Evolutionary conservation across 2,888 invertebrate species (phyloP).

Genomic region (Caenorhabditis sp.): DNA sequence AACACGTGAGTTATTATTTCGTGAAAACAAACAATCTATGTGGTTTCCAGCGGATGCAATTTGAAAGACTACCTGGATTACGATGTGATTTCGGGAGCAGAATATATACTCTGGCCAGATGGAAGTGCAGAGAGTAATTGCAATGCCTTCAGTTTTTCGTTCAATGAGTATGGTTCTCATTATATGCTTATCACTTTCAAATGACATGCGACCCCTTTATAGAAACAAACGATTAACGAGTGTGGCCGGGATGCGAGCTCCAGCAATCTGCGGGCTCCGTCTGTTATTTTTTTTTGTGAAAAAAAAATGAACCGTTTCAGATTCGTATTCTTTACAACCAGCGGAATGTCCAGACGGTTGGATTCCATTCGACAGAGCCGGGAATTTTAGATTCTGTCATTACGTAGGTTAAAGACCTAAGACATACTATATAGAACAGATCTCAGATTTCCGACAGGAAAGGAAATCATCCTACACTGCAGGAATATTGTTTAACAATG

Average conservation of each 20-base stretch:
- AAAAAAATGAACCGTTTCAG: too few relatives aligned
- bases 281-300: too few relatives aligned
- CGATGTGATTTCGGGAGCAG: background rate
- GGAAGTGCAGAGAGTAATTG: too few relatives aligned
- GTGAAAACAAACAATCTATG: too few relatives aligned
- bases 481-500: too few relatives aligned
- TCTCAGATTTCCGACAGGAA: too few relatives aligned
- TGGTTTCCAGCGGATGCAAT: slow-evolving; percentile 9
- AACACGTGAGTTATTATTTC: slow-evolving; percentile 1
- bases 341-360: slow-evolving; percentile 5
- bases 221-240: too few relatives aligned
- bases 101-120: too few relatives aligned
- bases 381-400: slow-evolving; percentile 7
- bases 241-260: slow-evolving; percentile 18
- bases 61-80: background rate
- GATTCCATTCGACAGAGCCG: background rate
- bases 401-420: slow-evolving; percentile 1
- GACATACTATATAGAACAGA: too few relatives aligned
- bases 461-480: too few relatives aligned
- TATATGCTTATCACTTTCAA: too few relatives aligned
- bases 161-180: background rate
- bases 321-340: slow-evolving; percentile 14
- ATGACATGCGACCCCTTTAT: too few relatives aligned
- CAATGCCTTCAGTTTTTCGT: slow-evolving; percentile 23
- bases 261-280: slow-evolving; percentile 27